Conservation (phyloP, 2,113 vertebrate genomes). For the Cnemophilus loriae region DNA sequence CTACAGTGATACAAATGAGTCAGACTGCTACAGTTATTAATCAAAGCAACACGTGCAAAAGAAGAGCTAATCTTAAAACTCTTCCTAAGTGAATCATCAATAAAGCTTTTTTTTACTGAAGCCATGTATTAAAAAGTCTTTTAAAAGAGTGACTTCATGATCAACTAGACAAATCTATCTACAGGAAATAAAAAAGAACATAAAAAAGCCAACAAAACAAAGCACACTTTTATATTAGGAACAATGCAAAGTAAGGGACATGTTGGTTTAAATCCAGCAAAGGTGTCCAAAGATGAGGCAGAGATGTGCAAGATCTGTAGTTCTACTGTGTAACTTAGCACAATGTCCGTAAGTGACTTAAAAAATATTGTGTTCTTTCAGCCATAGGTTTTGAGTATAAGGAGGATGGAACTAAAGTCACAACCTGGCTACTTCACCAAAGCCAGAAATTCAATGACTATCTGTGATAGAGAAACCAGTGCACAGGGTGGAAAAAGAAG, state of each 20-base stretch:
- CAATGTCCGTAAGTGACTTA: not conserved
- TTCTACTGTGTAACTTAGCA: not conserved
- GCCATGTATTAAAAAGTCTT: not conserved
- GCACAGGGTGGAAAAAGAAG: not conserved
- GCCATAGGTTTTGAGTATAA: not conserved
- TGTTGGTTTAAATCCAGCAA: not conserved
- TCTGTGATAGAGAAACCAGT: not conserved
- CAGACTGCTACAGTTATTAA: conserved; percentile 34
- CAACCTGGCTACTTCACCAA: not conserved
- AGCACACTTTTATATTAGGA: not conserved
- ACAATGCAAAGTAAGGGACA: not conserved
- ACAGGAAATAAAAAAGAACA: not conserved
- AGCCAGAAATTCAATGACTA: not conserved
- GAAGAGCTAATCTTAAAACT: conserved; percentile 33
- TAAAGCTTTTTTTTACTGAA: not conserved
- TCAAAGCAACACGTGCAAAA: conserved; percentile 25
- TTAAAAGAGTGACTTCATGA: not conserved
- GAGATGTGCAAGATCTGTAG: not conserved
- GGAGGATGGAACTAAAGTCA: not conserved
- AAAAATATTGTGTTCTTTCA: not conserved
- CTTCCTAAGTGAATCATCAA: conserved; percentile 27
- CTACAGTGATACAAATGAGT: conserved; percentile 6
- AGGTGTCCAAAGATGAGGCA: not conserved
- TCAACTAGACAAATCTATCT: not conserved
- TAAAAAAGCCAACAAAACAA: not conserved